A percentile compares a stretch with the other conserved stretches of the same genome.
These are phyloP conservation scores for Platerodrilus igneus DNA, from an alignment of 2,888 invertebrate species.

Conservation along the genomic window DNA sequence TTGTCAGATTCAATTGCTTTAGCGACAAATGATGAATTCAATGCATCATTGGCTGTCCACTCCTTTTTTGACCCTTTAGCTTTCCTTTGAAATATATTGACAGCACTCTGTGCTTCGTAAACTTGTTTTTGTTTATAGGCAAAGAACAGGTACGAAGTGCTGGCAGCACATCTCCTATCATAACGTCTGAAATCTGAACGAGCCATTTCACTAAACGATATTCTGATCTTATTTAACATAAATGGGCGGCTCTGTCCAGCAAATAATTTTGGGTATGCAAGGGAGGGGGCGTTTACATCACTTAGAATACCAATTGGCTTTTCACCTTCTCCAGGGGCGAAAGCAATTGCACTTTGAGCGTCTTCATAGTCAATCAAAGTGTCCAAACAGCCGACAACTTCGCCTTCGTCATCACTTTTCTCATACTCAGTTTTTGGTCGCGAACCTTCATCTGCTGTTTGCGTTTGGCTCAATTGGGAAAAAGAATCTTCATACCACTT, in stretches of 20 bases:
- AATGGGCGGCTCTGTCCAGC: background rate
- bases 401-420: background rate
- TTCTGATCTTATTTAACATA: background rate
- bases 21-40: background rate
- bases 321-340: conserved; percentile 5
- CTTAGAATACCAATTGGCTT: background rate
- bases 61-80: background rate
- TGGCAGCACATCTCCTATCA: conserved; percentile 3
- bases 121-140: background rate
- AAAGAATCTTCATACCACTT: too few relatives aligned
- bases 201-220: background rate
- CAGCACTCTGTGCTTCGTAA: background rate
- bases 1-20: background rate
- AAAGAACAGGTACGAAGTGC: background rate
- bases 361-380: conserved; percentile 1
- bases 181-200: background rate
- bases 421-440: too few relatives aligned
- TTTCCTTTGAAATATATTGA: background rate
- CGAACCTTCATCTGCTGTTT: too few relatives aligned
- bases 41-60: background rate
- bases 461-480: too few relatives aligned
- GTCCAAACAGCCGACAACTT: conserved; percentile 1
- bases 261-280: conserved; percentile 7
- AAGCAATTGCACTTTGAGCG: conserved; percentile 2
- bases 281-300: conserved; percentile 1